phyloP scores from a whole-genome alignment of 2,797 vertebrate genomes.

The Neomorphus geoffroyi region DNA sequence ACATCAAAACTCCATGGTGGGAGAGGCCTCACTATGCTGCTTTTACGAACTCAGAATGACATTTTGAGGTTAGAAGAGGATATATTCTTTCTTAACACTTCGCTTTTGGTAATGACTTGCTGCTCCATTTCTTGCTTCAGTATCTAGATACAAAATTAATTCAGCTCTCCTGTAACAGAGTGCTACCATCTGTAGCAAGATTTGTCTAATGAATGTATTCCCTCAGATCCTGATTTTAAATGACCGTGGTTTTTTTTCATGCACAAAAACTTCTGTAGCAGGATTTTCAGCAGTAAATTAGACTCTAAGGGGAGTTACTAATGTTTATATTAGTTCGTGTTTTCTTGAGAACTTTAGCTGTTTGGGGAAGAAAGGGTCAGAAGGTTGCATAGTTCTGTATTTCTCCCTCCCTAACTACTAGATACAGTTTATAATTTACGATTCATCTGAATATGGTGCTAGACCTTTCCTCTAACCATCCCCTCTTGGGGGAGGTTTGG shows the following conservation, averaged over 20 bases:
- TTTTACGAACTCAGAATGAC: background rate
- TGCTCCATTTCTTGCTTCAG: background rate
- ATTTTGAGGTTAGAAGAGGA: background rate
- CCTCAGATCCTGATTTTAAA: background rate
- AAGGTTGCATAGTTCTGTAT: conserved; percentile 26
- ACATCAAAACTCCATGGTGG: background rate
- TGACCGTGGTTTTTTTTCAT: background rate
- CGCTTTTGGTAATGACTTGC: background rate
- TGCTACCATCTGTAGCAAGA: background rate
- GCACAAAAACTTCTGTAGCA: background rate
- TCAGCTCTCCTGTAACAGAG: background rate
- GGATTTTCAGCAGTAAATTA: background rate
- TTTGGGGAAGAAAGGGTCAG: background rate
- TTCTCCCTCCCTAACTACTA: background rate
- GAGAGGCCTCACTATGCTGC: too few relatives aligned
- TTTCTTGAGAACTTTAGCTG: conserved; percentile 48
- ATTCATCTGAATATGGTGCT: background rate
- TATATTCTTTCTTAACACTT: background rate
- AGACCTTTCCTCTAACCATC: background rate
- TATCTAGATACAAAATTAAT: background rate
- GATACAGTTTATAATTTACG: conserved; percentile 11
- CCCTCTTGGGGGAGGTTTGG: background rate
- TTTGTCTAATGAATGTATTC: background rate
- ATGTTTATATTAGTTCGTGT: conserved; percentile 30
- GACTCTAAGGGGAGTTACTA: background rate